Conservation (phyloP, 2,113 vertebrate species). For the Emberiza fucata region DNA sequence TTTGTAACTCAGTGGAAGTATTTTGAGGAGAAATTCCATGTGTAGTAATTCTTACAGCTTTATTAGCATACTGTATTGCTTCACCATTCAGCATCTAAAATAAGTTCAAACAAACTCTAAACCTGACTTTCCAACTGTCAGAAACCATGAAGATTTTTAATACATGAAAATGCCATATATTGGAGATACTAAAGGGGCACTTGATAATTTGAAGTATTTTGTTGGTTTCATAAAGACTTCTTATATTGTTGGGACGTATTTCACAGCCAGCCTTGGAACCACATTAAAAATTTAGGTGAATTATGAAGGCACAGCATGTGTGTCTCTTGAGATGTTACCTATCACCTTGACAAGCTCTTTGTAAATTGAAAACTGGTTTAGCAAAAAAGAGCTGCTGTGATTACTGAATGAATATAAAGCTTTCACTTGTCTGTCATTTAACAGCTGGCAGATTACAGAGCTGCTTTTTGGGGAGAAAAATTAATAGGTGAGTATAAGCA, state of each 20-base stretch:
- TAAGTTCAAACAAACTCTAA: background rate
- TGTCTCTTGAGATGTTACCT: conserved; percentile 10
- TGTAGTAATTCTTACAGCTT: background rate
- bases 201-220: background rate
- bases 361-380: conserved; percentile 42
- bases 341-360: conserved; percentile 15
- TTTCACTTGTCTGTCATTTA: conserved; percentile 13
- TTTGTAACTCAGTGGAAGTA: background rate
- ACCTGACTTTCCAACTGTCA: background rate
- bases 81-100: background rate
- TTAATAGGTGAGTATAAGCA: conserved; percentile 6
- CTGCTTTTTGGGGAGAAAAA: background rate
- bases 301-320: background rate
- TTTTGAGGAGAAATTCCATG: background rate
- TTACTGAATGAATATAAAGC: conserved; percentile 25
- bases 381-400: conserved; percentile 27
- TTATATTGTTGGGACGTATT: background rate
- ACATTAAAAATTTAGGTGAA: background rate
- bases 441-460: background rate
- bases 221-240: background rate
- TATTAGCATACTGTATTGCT: background rate
- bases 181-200: background rate
- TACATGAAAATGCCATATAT: background rate
- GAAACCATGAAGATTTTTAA: background rate
- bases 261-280: background rate